Percentiles rank a stretch among this genome's conserved stretches.
phyloP scores from a whole-genome alignment of 2,113 vertebrate genomes.

The Myodes glareolus region DNA sequence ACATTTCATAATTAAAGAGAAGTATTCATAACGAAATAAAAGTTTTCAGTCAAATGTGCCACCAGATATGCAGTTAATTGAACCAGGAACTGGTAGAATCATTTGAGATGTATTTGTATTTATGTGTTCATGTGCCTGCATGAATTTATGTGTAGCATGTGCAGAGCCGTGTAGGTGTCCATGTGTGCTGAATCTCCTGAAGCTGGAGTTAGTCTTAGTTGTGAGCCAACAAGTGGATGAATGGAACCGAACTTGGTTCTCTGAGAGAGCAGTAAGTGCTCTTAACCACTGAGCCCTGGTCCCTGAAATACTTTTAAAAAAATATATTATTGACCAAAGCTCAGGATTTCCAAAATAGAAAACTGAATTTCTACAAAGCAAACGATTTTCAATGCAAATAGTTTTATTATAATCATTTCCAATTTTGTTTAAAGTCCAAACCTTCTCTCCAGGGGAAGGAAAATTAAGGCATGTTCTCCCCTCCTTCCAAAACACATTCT shows the following conservation, averaged over 20 bases:
- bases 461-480: background rate
- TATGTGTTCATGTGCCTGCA: background rate
- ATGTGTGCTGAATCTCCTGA: background rate
- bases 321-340: conserved; percentile 33
- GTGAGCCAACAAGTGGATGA: background rate
- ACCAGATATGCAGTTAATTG: conserved; percentile 21
- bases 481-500: background rate
- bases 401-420: conserved; percentile 34
- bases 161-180: background rate
- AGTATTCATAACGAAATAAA: background rate
- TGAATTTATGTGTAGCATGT: background rate
- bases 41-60: background rate
- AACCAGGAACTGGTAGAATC: conserved; percentile 23
- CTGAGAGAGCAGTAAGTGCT: background rate
- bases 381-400: conserved; percentile 25
- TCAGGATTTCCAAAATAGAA: conserved; percentile 45
- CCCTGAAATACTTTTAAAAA: background rate
- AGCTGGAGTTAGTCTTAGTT: background rate
- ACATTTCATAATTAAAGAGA: background rate
- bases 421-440: conserved; percentile 34
- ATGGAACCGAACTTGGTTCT: background rate
- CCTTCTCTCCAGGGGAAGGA: background rate
- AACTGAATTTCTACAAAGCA: conserved; percentile 46
- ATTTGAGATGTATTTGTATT: conserved; percentile 37
- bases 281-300: background rate